Evolutionary conservation across 2,888 invertebrate genomes (phyloP).

Genomic region (Lepidocyrtoides sp.): DNA sequence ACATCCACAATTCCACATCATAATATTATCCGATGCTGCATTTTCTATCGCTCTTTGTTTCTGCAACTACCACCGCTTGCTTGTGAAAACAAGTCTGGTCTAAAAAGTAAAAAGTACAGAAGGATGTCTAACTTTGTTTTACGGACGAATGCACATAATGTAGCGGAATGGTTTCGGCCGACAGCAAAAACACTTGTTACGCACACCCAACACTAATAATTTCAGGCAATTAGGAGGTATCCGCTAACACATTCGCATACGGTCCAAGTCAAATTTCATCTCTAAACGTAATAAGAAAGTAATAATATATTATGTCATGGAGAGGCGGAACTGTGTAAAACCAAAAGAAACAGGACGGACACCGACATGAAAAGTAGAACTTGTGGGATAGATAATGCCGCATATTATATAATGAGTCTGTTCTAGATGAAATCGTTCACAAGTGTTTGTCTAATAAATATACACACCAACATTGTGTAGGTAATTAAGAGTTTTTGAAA

Average conservation of each 20-base stretch:
- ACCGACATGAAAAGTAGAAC: background rate
- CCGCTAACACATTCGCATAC: constrained; percentile 32
- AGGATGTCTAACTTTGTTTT: constrained; percentile 80
- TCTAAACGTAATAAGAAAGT: no score
- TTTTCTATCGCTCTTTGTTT: background rate
- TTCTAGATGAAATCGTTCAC: no score
- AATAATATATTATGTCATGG: no score
- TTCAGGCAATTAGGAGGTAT: constrained; percentile 79
- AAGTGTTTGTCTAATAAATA: no score
- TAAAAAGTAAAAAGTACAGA: constrained; percentile 48
- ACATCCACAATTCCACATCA: constrained; percentile 53
- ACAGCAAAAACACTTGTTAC: constrained; percentile 84
- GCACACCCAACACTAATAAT: constrained; percentile 80
- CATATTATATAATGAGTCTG: no score
- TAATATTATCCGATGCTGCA: constrained; percentile 38
- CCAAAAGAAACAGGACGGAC: background rate
- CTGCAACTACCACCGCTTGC: background rate
- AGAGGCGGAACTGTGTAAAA: background rate
- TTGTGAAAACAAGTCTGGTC: constrained; percentile 10
- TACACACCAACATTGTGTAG: no score
- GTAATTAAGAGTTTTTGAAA: no score
- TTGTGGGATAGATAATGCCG: no score
- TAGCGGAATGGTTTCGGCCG: constrained; percentile 80
- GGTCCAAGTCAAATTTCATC: constrained; percentile 56
- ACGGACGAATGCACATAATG: constrained; percentile 82